Evolutionary conservation across 92 coral and sea anemone genomes (phyloP).

Genomic region (Plumapathes pennacea): DNA sequence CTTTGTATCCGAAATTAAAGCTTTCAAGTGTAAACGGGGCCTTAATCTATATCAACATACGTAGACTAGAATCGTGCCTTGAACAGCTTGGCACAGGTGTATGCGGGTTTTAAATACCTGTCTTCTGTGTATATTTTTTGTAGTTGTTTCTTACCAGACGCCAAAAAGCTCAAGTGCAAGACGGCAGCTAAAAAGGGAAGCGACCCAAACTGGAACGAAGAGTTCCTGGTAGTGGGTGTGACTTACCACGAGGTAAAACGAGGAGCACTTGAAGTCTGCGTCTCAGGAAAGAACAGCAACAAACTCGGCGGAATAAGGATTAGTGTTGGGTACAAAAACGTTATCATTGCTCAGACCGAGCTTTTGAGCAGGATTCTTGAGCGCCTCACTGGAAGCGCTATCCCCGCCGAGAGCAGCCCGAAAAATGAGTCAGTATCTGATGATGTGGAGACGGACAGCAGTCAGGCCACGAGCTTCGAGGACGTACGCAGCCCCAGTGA

Average conservation of each 20-base stretch:
- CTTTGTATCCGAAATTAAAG: no score
- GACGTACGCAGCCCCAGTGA: no score
- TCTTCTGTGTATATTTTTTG: neutral
- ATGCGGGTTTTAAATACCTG: neutral
- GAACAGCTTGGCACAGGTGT: no score
- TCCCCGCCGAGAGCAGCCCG: no score
- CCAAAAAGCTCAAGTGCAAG: constrained; percentile 83
- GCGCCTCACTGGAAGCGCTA: constrained; percentile 22
- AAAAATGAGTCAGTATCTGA: no score
- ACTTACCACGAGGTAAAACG: constrained; percentile 67
- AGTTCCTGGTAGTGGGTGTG: constrained; percentile 81
- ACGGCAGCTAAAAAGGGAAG: constrained; percentile 70
- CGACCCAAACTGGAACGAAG: constrained; percentile 90
- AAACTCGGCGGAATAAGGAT: constrained; percentile 80
- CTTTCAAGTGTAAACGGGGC: no score
- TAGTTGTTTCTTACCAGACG: constrained; percentile 87
- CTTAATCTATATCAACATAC: no score
- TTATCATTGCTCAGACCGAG: constrained; percentile 59
- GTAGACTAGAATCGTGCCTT: no score
- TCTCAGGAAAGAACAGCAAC: constrained; percentile 61
- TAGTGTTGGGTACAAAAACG: constrained; percentile 66
- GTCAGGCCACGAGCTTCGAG: no score
- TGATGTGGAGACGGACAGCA: no score
- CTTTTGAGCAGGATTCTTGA: constrained; percentile 48
- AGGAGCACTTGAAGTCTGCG: constrained; percentile 76